Evolutionary conservation across 1,140 invertebrate species (phyloP).

Genomic region (Luehdorfia chinensis): DNA sequence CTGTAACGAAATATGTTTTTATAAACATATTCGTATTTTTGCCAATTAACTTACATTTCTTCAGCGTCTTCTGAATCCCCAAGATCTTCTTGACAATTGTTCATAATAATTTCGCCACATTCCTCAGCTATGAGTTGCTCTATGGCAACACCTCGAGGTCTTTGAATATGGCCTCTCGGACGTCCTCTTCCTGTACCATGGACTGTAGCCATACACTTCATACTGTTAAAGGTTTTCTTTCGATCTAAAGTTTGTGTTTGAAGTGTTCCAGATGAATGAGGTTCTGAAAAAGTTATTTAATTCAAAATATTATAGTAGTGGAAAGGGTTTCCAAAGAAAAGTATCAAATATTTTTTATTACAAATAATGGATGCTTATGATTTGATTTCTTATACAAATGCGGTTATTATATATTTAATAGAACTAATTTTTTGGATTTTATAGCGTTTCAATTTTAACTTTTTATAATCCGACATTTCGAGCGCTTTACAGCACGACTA

Average conservation of each 20-base stretch:
- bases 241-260: conserved; percentile 67
- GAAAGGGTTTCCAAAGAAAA: no score
- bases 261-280: conserved; percentile 55
- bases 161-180: conserved; percentile 41
- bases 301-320: no score
- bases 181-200: conserved; percentile 47
- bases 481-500: no score
- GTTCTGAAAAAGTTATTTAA: conserved; percentile 44
- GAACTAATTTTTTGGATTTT: no score
- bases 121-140: conserved; percentile 69
- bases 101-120: conserved; percentile 53
- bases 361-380: no score
- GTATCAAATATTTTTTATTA: no score
- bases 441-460: no score
- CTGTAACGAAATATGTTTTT: no score
- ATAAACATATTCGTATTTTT: no score
- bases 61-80: conserved; percentile 68
- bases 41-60: conserved; percentile 61
- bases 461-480: no score
- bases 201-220: conserved; percentile 59
- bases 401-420: no score
- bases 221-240: conserved; percentile 41
- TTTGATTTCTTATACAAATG: no score
- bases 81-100: conserved; percentile 57
- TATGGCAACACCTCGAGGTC: conserved; percentile 54